phyloP scores from a whole-genome alignment of 23 tunicate species.

The Phallusia fumigata region DNA sequence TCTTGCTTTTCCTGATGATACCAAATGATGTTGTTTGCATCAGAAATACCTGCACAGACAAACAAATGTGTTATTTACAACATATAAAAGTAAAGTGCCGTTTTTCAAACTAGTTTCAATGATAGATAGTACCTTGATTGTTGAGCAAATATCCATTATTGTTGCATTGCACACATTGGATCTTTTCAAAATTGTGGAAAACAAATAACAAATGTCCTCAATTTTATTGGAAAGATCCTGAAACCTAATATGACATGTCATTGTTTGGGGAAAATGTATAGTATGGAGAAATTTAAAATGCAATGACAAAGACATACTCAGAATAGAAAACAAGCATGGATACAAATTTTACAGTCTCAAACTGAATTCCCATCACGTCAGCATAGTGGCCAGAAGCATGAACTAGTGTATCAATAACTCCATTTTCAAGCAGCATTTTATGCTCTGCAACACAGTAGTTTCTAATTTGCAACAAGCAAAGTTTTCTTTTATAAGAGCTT shows the following conservation, averaged over 20 bases:
- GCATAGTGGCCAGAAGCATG: neutral
- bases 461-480: neutral
- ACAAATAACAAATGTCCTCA: neutral
- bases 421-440: neutral
- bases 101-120: neutral
- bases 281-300: neutral
- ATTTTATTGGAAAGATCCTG: neutral
- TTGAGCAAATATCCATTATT: neutral
- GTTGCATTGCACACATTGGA: neutral
- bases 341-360: neutral
- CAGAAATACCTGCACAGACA: neutral
- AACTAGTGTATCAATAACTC: neutral
- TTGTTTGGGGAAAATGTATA: neutral
- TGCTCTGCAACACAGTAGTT: neutral
- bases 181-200: neutral
- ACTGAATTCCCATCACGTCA: neutral
- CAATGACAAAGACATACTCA: neutral
- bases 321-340: neutral
- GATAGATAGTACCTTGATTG: neutral
- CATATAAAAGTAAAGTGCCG: no score
- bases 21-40: neutral
- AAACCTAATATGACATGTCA: neutral
- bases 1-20: neutral
- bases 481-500: neutral
- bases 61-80: neutral